Evolutionary conservation across 2,888 invertebrate genomes (phyloP), one percentile per base, ranked within the genome.

Genomic region (Perizoma flavofasciatum): DNA sequence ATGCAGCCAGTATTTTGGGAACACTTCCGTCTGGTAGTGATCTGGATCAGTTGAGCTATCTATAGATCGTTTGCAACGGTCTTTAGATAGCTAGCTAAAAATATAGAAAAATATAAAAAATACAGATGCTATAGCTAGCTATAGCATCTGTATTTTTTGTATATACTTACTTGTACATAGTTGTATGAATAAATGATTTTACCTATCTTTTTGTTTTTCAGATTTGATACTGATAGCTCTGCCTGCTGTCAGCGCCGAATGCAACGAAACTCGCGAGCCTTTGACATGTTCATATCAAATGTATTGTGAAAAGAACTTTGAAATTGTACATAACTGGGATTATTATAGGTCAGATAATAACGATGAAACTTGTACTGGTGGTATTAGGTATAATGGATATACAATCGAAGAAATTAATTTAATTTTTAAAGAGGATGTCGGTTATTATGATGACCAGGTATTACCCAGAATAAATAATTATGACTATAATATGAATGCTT

Each of bases 241-340:
- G 8, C 35, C 46, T n/a, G 2, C 44, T 2, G 32, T 39, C 11
- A 39, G 8, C 5, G 55, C 46, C 5, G 0, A 40, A n/a, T 59
- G 59, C 37, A 37, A 48, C 6, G 11, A 55, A 37, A 46, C 44
- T 4, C 37, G 37, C 22, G 43, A 55, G 10, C 3, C 6, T 4
- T 4, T 0, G 8, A 4, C 9, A 7, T 59, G 59, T 35, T 22
- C 6, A 47, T 47, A 33, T 47, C n/a, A 55, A 10, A 35, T 55
- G 0, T 49, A 11, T 11, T 59, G 59, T 37, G n/a, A 46, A 22
- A 6, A 50, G 4, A 1, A 0, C 1, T 7, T 59, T 11, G 4
- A 35, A 0, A 6, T 4, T 6, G 1, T 11, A n/a, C 3, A 50
- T 6, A 0, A 5, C 3, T 43, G 35, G 45, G 8, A 47, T 33